phyloP scores from a whole-genome alignment of 2,797 vertebrate species.

The Lutra lutra region DNA sequence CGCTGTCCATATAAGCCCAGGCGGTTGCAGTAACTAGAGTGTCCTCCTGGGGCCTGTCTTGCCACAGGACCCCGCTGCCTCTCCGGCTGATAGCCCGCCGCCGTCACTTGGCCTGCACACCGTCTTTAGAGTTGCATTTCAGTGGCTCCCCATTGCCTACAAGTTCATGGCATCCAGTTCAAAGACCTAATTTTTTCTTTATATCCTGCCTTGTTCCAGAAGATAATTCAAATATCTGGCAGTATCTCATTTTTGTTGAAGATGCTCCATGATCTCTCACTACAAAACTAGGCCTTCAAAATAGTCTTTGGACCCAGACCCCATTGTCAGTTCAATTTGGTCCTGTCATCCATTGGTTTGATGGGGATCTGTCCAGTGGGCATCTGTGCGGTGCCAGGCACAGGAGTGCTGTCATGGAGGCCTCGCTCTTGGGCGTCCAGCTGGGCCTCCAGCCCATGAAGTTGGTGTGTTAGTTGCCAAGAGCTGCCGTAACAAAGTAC shows the following conservation, averaged over 20 bases:
- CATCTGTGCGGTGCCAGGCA: background rate
- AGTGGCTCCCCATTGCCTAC: background rate
- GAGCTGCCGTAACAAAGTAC: background rate
- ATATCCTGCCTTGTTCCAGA: background rate
- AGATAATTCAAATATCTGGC: background rate
- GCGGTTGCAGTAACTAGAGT: background rate
- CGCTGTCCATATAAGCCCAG: background rate
- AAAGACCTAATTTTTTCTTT: background rate
- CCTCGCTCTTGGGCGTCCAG: fast-evolving
- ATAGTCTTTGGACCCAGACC: background rate
- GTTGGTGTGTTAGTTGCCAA: background rate
- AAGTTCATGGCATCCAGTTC: background rate
- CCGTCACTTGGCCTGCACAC: background rate
- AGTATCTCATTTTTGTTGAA: background rate
- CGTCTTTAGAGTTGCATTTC: background rate
- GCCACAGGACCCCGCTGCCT: background rate
- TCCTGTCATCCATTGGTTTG: background rate
- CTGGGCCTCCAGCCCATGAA: background rate
- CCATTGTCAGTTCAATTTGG: background rate
- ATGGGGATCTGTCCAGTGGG: background rate
- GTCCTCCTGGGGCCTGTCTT: background rate
- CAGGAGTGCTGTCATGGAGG: no score
- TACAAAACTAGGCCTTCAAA: background rate
- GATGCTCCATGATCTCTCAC: background rate
- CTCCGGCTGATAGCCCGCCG: background rate